Conservation (phyloP, 64 coral and sea anemone genomes). For the Acropora yongei region DNA sequence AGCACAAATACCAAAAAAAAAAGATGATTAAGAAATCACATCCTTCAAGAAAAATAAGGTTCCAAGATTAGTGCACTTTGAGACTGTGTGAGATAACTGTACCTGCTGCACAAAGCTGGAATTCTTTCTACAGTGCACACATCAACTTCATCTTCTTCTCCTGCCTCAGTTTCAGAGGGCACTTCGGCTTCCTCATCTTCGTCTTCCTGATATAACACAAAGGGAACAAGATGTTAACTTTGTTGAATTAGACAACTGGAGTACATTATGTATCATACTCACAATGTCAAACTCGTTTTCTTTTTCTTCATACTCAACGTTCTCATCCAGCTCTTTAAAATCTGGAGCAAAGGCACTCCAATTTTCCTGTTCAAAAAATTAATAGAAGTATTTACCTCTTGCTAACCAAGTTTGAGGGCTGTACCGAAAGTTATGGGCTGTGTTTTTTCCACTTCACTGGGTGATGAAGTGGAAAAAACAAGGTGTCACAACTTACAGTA, state of each 20-base stretch:
- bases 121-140: conserved; percentile 69
- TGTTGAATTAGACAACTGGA: too few species aligned
- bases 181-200: conserved; percentile 73
- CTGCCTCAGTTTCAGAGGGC: conserved; percentile 69
- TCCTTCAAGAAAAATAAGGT: not conserved
- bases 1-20: not conserved
- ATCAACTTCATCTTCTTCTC: conserved; percentile 81
- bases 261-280: conserved; percentile 17
- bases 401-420: too few species aligned
- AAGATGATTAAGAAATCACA: not conserved
- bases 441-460: too few species aligned
- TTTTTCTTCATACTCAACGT: conserved; percentile 98
- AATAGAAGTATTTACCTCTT: not conserved
- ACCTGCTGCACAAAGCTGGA: conserved; percentile 78
- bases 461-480: too few species aligned
- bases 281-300: conserved; percentile 99
- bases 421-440: too few species aligned
- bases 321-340: conserved; percentile 98
- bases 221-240: not conserved
- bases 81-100: not conserved
- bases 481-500: too few species aligned
- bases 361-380: conserved; percentile 83
- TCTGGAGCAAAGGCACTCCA: conserved; percentile 99
- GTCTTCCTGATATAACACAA: conserved; percentile 49
- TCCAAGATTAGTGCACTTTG: not conserved